phyloP scores from a whole-genome alignment of 2,797 vertebrate species.

The Nannoperca australis region DNA sequence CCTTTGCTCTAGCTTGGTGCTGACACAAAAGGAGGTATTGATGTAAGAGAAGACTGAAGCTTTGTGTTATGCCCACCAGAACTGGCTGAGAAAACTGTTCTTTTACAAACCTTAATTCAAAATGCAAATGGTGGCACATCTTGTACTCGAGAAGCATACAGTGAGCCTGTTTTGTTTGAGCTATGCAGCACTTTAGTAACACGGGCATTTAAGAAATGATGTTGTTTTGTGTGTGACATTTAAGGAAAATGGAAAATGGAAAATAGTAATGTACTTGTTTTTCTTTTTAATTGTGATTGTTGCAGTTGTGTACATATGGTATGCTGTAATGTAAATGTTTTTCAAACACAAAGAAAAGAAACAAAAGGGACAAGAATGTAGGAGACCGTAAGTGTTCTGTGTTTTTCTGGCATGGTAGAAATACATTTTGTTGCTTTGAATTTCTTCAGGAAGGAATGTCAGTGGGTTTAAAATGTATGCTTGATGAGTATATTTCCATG shows the following conservation, averaged over 20 bases:
- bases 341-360: background rate
- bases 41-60: constrained; percentile 75
- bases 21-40: constrained; percentile 81
- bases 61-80: constrained; percentile 65
- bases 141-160: constrained; percentile 51
- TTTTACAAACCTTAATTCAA: constrained; percentile 66
- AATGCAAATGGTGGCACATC: constrained; percentile 69
- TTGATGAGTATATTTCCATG: constrained; percentile 1
- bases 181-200: background rate
- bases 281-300: background rate
- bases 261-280: background rate
- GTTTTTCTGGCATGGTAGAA: background rate
- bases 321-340: constrained; percentile 4
- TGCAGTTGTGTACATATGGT: background rate
- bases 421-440: constrained; percentile 8
- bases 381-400: background rate
- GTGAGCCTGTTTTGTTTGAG: constrained; percentile 42
- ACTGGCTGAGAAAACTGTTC: constrained; percentile 50
- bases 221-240: background rate
- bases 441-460: constrained; percentile 25
- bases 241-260: background rate
- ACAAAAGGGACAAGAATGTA: background rate
- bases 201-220: background rate
- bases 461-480: constrained; percentile 19
- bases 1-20: constrained; percentile 57